phyloP scores from a whole-genome alignment of 1,140 invertebrate species.

The Caerostris extrusa region DNA sequence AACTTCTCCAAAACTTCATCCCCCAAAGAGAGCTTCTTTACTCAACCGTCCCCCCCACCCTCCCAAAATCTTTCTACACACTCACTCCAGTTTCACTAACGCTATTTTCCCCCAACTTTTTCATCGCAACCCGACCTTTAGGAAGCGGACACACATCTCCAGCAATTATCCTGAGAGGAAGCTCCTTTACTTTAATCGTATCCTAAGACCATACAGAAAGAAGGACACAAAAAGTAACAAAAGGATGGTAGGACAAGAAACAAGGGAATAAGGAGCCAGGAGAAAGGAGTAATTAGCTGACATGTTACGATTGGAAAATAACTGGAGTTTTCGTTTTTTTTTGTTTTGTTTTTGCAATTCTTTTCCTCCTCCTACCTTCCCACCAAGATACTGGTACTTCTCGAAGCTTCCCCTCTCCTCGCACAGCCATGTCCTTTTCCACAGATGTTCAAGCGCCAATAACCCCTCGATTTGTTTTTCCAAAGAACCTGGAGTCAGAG shows the following conservation, averaged over 20 bases:
- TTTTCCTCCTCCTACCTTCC: not conserved
- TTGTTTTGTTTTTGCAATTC: slow-evolving; percentile 30
- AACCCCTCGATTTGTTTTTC: slow-evolving; percentile 71
- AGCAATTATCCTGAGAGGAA: slow-evolving; percentile 64
- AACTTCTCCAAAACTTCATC: slow-evolving; percentile 22
- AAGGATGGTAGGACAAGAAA: slow-evolving; percentile 69
- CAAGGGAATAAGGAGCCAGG: slow-evolving; percentile 72
- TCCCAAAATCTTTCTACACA: too few relatives aligned
- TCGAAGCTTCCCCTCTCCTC: not conserved
- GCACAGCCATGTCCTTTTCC: not conserved
- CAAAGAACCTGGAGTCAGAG: slow-evolving; percentile 21
- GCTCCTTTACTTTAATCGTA: slow-evolving; percentile 65
- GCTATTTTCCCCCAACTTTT: slow-evolving; percentile 10
- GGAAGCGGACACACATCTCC: slow-evolving; percentile 22
- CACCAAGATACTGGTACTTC: not conserved
- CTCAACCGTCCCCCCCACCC: not conserved
- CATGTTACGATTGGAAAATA: slow-evolving; percentile 77
- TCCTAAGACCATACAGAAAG: not conserved
- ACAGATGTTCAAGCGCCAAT: slow-evolving; percentile 67
- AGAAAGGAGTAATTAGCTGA: slow-evolving; percentile 75
- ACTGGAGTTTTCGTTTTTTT: slow-evolving; percentile 62
- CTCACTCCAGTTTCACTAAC: not conserved
- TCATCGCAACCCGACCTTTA: not conserved
- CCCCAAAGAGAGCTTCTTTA: not conserved
- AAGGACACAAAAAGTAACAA: slow-evolving; percentile 46